phyloP scores from a whole-genome alignment of 1,140 invertebrate species.

The Paralvinella palmiformis region DNA sequence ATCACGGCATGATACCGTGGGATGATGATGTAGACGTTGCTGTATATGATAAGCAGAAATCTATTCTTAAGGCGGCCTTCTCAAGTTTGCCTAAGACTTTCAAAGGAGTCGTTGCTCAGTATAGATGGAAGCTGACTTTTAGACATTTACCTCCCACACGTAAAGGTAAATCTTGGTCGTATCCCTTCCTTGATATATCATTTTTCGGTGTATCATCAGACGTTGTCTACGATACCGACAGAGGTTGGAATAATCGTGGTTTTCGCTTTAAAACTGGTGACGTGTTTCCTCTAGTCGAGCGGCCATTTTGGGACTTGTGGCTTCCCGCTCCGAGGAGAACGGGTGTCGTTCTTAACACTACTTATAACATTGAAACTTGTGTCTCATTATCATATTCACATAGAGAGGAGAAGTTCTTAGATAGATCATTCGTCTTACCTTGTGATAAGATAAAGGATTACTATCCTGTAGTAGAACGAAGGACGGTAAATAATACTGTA shows the following conservation, averaged over 20 bases:
- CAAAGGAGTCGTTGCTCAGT: background rate
- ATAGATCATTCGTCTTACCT: no score
- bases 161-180: background rate
- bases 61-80: background rate
- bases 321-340: background rate
- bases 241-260: background rate
- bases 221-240: background rate
- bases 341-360: background rate
- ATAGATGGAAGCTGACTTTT: background rate
- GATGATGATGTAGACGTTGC: slow-evolving; percentile 33
- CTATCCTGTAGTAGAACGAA: no score
- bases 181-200: slow-evolving; percentile 3
- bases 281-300: background rate
- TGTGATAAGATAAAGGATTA: no score
- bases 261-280: background rate
- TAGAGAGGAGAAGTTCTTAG: background rate
- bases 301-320: background rate
- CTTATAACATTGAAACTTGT: background rate
- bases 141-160: background rate
- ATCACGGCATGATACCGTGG: slow-evolving; percentile 32
- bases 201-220: background rate
- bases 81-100: background rate
- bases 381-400: background rate
- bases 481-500: no score
- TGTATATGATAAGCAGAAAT: slow-evolving; percentile 20